Conservation (phyloP, 2,888 invertebrate species). For the Rhamphomyia laevipes region DNA sequence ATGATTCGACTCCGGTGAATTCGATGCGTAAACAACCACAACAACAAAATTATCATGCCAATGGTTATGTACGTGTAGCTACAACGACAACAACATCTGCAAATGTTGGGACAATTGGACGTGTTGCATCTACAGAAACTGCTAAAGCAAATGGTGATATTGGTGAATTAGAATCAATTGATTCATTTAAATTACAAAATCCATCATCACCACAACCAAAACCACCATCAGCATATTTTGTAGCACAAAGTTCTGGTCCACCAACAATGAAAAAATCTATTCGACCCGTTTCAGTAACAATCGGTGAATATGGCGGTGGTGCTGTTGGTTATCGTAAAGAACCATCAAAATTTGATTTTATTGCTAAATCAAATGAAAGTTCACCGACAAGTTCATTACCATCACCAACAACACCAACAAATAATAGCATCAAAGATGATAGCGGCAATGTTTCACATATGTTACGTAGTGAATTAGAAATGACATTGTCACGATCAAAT, state of each 20-base stretch:
- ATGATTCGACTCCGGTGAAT: constrained; percentile 34
- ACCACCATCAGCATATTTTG: constrained; percentile 59
- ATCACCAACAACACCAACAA: neutral
- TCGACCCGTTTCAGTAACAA: constrained; percentile 55
- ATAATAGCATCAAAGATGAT: constrained; percentile 17
- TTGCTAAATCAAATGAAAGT: constrained; percentile 30
- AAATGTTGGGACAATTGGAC: constrained; percentile 12
- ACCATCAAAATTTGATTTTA: constrained; percentile 61
- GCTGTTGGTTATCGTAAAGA: constrained; percentile 45
- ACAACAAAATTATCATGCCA: constrained; percentile 14
- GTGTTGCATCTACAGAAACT: constrained; percentile 16
- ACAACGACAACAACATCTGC: constrained; percentile 10
- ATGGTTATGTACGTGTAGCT: constrained; percentile 9
- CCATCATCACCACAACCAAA: constrained; percentile 48
- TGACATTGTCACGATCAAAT: constrained; percentile 66
- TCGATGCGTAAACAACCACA: constrained; percentile 12
- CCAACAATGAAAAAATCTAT: constrained; percentile 46
- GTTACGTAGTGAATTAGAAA: constrained; percentile 60
- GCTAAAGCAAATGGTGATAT: constrained; percentile 39
- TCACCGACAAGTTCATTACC: constrained; percentile 24
- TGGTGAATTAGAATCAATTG: constrained; percentile 64
- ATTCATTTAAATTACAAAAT: constrained; percentile 60
- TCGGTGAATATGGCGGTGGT: constrained; percentile 51
- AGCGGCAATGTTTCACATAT: constrained; percentile 45
- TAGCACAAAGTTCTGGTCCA: constrained; percentile 43